phyloP scores from a whole-genome alignment of 2,113 vertebrate species.

The Corythaeola cristata region DNA sequence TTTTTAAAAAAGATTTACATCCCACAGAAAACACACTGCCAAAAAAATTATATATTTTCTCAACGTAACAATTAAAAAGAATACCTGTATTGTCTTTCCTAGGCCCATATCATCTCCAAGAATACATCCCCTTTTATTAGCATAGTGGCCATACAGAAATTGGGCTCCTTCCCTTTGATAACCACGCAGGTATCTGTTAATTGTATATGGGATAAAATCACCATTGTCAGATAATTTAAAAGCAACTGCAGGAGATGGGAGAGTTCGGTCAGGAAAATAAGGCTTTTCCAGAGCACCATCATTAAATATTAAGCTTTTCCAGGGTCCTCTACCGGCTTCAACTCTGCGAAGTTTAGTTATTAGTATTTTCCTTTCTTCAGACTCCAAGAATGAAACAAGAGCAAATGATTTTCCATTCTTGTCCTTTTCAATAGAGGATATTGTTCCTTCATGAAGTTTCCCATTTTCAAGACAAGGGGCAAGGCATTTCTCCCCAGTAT shows the following conservation, averaged over 20 bases:
- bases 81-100: constrained; percentile 97
- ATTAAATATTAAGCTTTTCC: constrained; percentile 74
- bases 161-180: constrained; percentile 91
- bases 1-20: neutral
- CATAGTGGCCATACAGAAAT: constrained; percentile 87
- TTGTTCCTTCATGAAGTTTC: constrained; percentile 73
- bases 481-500: constrained; percentile 75
- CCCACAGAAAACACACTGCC: neutral
- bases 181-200: constrained; percentile 93
- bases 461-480: constrained; percentile 73
- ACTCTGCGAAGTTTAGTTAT: constrained; percentile 69
- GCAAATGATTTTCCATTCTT: constrained; percentile 69
- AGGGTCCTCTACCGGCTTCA: constrained; percentile 26
- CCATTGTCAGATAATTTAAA: constrained; percentile 81
- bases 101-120: constrained; percentile 98
- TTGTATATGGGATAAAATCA: constrained; percentile 87
- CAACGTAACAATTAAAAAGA: neutral
- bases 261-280: constrained; percentile 79
- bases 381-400: constrained; percentile 73
- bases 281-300: constrained; percentile 88
- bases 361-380: constrained; percentile 69
- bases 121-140: constrained; percentile 85
- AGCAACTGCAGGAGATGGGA: constrained; percentile 66
- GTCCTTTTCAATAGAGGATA: constrained; percentile 74
- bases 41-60: neutral